Evolutionary conservation across 2,888 invertebrate species (phyloP).

Genomic region (Rhagonycha lutea): DNA sequence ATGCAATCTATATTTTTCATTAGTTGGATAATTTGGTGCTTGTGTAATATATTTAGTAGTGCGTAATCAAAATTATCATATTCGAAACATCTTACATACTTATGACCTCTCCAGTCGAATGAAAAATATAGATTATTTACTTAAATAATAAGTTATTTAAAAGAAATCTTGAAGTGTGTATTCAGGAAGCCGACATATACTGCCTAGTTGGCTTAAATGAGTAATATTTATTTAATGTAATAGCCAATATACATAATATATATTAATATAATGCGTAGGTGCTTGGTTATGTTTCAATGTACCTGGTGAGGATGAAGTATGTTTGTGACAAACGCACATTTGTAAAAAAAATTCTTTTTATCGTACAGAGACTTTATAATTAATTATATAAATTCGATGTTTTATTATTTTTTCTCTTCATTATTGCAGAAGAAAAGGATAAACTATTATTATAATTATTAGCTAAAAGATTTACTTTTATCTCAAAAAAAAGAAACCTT

Average conservation of each 20-base stretch:
- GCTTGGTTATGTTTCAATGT: conserved; percentile 57
- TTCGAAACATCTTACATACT: conserved; percentile 26
- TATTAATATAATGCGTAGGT: conserved; percentile 51
- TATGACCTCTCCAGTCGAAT: conserved; percentile 21
- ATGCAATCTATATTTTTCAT: conserved; percentile 23
- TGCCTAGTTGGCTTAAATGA: conserved; percentile 48
- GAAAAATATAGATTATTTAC: conserved; percentile 24
- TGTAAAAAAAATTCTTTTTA: conserved; percentile 61
- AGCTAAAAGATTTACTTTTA: not conserved
- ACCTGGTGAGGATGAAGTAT: conserved; percentile 44
- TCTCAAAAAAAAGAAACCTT: not conserved
- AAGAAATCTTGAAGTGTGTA: conserved; percentile 36
- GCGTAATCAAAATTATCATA: conserved; percentile 25
- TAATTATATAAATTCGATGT: conserved; percentile 21
- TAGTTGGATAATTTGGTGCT: conserved; percentile 28
- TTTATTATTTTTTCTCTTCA: conserved; percentile 6
- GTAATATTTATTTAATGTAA: conserved; percentile 52
- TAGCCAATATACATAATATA: conserved; percentile 41
- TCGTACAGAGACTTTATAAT: conserved; percentile 59
- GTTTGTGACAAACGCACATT: conserved; percentile 59
- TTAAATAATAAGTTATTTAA: conserved; percentile 38
- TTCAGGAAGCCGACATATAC: conserved; percentile 28
- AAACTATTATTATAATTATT: not conserved
- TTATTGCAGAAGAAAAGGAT: not conserved
- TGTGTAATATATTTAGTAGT: conserved; percentile 26